Percentiles rank a stretch among this genome's conserved stretches.
phyloP scores from a whole-genome alignment of 2,888 invertebrate genomes.

The Conchocele bisecta region DNA sequence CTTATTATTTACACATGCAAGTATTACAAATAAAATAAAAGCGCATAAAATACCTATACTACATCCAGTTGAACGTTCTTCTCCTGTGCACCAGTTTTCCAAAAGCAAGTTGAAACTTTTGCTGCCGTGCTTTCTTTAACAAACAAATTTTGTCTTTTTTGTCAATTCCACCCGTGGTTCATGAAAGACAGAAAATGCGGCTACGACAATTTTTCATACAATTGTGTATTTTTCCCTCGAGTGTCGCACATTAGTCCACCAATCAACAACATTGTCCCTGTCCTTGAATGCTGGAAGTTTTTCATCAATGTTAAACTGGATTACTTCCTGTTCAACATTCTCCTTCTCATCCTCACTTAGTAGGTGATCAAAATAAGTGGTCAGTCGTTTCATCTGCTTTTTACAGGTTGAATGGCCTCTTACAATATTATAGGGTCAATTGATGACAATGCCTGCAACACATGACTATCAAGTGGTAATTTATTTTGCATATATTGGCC shows the following conservation, averaged over 20 bases:
- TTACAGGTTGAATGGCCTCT: neutral
- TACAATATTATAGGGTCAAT: neutral
- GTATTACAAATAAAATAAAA: no score
- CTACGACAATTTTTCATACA: neutral
- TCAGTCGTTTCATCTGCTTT: neutral
- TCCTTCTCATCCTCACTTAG: neutral
- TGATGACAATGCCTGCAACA: neutral
- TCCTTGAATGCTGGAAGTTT: neutral
- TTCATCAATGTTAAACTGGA: neutral
- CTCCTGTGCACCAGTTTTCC: no score
- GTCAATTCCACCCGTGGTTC: neutral
- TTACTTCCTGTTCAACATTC: neutral
- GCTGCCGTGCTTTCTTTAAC: no score
- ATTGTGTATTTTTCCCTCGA: neutral
- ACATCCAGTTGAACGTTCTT: no score
- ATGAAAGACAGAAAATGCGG: neutral
- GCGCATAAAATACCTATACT: no score
- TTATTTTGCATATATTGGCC: neutral
- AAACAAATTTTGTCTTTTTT: no score
- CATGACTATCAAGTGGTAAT: neutral
- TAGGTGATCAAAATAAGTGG: neutral
- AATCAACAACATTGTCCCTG: no score
- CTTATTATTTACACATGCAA: no score
- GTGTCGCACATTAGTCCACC: no score
- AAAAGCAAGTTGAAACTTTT: no score